These are phyloP conservation scores for Pachyseris speciosa DNA, from an alignment of 64 coral and sea anemone species.

Conservation along the genomic window DNA sequence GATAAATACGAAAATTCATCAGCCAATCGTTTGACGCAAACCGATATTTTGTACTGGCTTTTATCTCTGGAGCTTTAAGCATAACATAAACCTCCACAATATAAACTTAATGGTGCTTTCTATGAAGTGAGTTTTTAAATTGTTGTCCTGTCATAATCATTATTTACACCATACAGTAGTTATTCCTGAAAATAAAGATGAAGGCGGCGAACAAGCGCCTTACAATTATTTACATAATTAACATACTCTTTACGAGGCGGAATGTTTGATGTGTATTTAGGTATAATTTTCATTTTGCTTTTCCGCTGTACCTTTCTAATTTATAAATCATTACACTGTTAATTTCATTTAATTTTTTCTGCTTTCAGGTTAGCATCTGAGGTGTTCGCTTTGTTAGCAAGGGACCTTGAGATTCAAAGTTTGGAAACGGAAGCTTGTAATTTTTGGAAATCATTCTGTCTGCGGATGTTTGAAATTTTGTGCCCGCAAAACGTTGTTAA, in stretches of 20 bases:
- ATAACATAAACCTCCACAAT: not conserved
- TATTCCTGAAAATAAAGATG: not conserved
- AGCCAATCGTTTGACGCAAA: not conserved
- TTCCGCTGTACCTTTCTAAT: not conserved
- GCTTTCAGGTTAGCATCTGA: not conserved
- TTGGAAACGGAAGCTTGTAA: not conserved
- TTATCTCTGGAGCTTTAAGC: not conserved
- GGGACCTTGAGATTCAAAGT: not conserved
- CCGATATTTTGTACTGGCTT: not conserved
- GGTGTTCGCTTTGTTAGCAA: not conserved
- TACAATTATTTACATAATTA: constrained; percentile 40
- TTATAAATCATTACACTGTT: not conserved
- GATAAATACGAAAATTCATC: not conserved
- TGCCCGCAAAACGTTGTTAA: not conserved
- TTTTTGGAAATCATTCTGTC: not conserved
- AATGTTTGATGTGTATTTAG: not conserved
- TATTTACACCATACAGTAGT: not conserved
- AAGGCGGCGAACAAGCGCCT: not conserved
- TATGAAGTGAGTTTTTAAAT: not conserved
- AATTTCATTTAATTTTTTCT: not conserved
- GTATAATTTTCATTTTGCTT: not conserved
- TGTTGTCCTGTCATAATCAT: not conserved
- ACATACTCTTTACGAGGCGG: constrained; percentile 1
- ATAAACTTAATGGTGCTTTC: not conserved
- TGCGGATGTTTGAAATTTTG: not conserved